Evolutionary conservation across 2,113 vertebrate genomes (phyloP).

Genomic region (Carlito syrichta): DNA sequence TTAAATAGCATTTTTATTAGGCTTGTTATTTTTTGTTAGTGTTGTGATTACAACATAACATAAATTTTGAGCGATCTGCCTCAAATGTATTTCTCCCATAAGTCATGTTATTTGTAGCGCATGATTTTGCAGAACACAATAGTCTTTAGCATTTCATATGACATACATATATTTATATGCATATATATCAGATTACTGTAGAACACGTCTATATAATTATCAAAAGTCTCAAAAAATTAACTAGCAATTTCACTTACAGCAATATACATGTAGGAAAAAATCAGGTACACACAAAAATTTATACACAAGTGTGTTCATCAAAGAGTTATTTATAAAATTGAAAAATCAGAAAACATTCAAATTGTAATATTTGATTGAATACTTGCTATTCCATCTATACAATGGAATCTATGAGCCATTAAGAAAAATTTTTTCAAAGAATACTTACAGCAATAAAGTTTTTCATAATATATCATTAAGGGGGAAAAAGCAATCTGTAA

Average conservation of each 20-base stretch:
- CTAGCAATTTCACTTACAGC: not conserved
- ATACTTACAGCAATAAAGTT: conserved; percentile 10
- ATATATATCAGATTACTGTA: not conserved
- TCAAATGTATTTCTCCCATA: conserved; percentile 1
- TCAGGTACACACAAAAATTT: not conserved
- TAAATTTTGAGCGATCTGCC: conserved; percentile 44
- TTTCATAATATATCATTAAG: conserved; percentile 32
- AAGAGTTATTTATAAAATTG: conserved; percentile 51
- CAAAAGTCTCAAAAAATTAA: conserved; percentile 4
- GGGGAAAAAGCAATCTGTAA: not conserved
- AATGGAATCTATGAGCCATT: not conserved
- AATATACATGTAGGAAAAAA: not conserved
- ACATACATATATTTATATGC: not conserved
- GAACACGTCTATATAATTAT: not conserved
- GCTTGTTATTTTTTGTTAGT: conserved; percentile 43
- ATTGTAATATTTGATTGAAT: conserved; percentile 12
- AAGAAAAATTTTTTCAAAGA: conserved; percentile 36
- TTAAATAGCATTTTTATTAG: conserved; percentile 55
- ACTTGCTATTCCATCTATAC: not conserved
- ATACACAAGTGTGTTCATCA: not conserved
- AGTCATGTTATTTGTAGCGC: not conserved
- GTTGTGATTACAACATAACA: not conserved
- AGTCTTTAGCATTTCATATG: conserved; percentile 15
- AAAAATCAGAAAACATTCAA: conserved; percentile 31
- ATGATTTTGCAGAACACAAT: not conserved